phyloP scores from a whole-genome alignment of 1,140 invertebrate species.

The Drosophila persimilis region DNA sequence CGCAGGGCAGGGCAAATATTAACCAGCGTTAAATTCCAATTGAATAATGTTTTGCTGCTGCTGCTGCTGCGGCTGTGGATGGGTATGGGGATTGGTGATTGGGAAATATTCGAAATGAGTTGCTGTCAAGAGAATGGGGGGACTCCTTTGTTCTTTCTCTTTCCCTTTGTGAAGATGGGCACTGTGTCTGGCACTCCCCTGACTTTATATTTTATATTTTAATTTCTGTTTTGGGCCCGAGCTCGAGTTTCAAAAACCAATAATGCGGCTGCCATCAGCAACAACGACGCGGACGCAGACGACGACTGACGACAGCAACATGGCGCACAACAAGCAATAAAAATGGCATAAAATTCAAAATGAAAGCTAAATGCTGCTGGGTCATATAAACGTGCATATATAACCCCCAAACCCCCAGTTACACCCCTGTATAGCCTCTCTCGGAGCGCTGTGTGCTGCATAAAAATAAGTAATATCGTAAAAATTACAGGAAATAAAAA shows the following conservation, averaged over 20 bases:
- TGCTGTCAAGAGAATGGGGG: no score
- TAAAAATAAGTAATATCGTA: slow-evolving; percentile 81
- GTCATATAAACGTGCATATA: slow-evolving; percentile 10
- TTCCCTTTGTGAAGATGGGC: slow-evolving; percentile 6
- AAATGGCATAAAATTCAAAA: slow-evolving; percentile 76
- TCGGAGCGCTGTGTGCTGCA: slow-evolving; percentile 66
- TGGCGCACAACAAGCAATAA: slow-evolving; percentile 65
- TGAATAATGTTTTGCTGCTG: slow-evolving; percentile 38
- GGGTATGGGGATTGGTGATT: neutral
- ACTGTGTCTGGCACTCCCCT: slow-evolving; percentile 14
- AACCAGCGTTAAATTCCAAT: slow-evolving; percentile 42
- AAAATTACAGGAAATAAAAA: slow-evolving; percentile 82
- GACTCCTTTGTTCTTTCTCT: slow-evolving; percentile 32
- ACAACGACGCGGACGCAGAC: slow-evolving; percentile 21
- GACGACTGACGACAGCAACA: slow-evolving; percentile 45
- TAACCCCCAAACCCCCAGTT: slow-evolving; percentile 2
- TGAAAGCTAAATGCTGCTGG: slow-evolving; percentile 68
- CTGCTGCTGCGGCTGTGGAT: slow-evolving; percentile 14
- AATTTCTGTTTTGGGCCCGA: slow-evolving; percentile 64
- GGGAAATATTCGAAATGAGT: slow-evolving; percentile 2
- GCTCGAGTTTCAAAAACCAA: slow-evolving; percentile 69
- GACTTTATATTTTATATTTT: slow-evolving; percentile 52
- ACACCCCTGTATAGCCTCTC: slow-evolving; percentile 3
- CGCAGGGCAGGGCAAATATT: slow-evolving; percentile 24
- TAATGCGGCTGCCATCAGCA: slow-evolving; percentile 60